A percentile compares a stretch with the other conserved stretches of the same genome.
Evolutionary conservation across 64 coral and sea anemone genomes (phyloP).

Genomic region (Hydrozoanthus tunicans): DNA sequence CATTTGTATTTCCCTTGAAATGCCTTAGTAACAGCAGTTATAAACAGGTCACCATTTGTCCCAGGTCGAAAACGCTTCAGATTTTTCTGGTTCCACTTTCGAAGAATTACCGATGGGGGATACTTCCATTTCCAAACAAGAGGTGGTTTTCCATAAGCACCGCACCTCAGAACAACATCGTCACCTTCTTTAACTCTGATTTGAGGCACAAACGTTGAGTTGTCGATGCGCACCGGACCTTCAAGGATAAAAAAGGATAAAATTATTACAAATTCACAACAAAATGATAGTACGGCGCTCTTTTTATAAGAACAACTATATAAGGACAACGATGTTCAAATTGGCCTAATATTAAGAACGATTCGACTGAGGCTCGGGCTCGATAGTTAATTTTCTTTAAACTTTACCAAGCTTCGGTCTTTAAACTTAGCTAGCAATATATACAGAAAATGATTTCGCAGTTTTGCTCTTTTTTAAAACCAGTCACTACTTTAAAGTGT

Average conservation of each 20-base stretch:
- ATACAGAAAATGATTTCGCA: no score
- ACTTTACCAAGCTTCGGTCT: no score
- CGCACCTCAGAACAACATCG: constrained; percentile 11
- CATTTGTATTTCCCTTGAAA: constrained; percentile 57
- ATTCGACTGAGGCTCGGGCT: no score
- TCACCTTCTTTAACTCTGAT: constrained; percentile 28
- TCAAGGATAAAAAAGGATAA: neutral
- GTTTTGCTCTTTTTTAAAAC: no score
- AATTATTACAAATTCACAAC: no score
- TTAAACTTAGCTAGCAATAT: no score
- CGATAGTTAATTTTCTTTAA: no score
- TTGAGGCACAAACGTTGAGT: neutral
- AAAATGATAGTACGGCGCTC: neutral
- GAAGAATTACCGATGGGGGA: neutral
- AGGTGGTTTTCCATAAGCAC: constrained; percentile 32
- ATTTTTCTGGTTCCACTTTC: neutral
- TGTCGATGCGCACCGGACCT: constrained; percentile 38
- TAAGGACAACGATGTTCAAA: neutral
- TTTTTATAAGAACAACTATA: neutral
- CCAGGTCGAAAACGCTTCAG: constrained; percentile 23
- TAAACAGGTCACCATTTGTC: neutral
- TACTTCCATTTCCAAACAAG: neutral
- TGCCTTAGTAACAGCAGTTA: constrained; percentile 36
- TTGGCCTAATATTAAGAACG: neutral
- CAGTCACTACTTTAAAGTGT: no score